Conservation (phyloP, 1,140 invertebrate genomes). For the Drosophila triauraria region DNA sequence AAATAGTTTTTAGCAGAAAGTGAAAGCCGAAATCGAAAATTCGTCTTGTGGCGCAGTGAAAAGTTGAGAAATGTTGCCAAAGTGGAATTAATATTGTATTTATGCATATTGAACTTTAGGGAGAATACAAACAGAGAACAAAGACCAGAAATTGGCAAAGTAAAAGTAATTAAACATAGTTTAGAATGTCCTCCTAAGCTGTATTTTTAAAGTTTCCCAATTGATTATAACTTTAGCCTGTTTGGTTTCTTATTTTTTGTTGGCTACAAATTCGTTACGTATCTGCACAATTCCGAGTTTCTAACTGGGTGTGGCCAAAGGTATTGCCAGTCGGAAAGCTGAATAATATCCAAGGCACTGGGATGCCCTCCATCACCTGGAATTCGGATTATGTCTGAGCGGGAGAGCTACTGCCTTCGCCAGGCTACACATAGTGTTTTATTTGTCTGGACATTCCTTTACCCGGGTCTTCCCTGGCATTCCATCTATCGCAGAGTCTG, state of each 20-base stretch:
- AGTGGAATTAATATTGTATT: slow-evolving; percentile 2
- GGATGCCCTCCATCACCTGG: background rate
- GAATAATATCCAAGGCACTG: slow-evolving; percentile 5
- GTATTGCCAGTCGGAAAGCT: background rate
- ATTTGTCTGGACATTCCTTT: slow-evolving; percentile 32
- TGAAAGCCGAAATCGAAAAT: slow-evolving; percentile 9
- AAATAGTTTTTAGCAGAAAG: background rate
- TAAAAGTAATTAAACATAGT: background rate
- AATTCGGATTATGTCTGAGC: slow-evolving; percentile 4
- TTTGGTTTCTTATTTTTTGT: background rate
- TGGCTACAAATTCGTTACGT: background rate
- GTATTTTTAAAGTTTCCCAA: background rate
- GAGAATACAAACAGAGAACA: background rate
- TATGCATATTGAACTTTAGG: background rate
- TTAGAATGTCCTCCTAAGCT: too few species aligned
- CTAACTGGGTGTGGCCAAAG: slow-evolving; percentile 5
- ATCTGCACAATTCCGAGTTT: too few species aligned
- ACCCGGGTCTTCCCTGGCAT: slow-evolving; percentile 17
- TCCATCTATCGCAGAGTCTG: slow-evolving; percentile 38
- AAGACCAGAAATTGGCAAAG: background rate
- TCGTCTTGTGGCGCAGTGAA: background rate
- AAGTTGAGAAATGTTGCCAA: slow-evolving; percentile 3
- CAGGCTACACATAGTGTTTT: slow-evolving; percentile 16
- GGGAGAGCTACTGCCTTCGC: slow-evolving; percentile 3
- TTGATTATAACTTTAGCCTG: background rate